Evolutionary conservation across 2,888 invertebrate species (phyloP).

Genomic region (Noctua fimbriata): DNA sequence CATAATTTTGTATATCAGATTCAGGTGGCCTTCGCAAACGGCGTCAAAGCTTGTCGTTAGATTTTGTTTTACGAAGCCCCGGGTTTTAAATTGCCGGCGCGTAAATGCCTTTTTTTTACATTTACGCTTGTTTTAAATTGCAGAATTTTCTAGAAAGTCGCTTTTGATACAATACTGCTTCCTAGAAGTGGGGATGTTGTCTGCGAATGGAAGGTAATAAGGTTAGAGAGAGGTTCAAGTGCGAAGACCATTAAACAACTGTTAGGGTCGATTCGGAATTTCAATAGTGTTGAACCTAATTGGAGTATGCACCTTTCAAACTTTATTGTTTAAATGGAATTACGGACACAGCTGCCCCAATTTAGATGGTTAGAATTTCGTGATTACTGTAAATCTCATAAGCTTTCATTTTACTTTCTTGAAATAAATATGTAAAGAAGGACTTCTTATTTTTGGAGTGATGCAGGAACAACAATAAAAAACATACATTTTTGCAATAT

Average conservation of each 20-base stretch:
- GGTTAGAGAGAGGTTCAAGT: neutral
- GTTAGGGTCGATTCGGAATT: neutral
- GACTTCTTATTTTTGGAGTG: neutral
- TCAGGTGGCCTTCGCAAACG: conserved; percentile 57
- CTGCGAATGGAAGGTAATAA: conserved; percentile 12
- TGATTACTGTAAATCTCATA: conserved; percentile 20
- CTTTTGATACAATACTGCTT: conserved; percentile 13
- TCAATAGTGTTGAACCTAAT: conserved; percentile 7
- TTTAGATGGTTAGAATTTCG: conserved; percentile 14
- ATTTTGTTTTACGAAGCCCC: conserved; percentile 57
- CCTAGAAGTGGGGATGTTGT: conserved; percentile 10
- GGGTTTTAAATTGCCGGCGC: conserved; percentile 58
- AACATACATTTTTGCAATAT: neutral
- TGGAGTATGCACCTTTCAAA: conserved; percentile 13
- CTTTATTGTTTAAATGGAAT: conserved; percentile 19
- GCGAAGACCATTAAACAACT: conserved; percentile 3
- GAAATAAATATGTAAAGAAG: neutral
- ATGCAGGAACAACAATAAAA: neutral
- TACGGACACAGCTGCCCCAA: conserved; percentile 16
- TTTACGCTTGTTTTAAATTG: conserved; percentile 45
- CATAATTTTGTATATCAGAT: conserved; percentile 63
- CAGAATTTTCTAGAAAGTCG: conserved; percentile 15
- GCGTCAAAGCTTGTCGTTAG: conserved; percentile 66
- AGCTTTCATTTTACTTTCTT: conserved; percentile 17
- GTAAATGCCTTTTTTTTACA: conserved; percentile 52